phyloP scores from a whole-genome alignment of 2,113 vertebrate species.

The Hippolais icterina region DNA sequence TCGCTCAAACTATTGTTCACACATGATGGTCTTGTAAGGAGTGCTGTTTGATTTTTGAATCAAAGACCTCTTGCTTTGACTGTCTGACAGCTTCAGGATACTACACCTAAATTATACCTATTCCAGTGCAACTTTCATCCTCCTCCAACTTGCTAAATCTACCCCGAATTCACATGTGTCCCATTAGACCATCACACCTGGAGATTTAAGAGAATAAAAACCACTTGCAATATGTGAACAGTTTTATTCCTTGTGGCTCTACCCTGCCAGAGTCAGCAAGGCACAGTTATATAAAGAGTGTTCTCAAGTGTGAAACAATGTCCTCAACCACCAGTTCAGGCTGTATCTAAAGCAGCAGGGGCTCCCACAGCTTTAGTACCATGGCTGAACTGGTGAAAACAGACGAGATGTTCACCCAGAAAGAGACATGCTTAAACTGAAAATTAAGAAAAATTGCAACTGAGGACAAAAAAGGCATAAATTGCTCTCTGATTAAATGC shows the following conservation, averaged over 20 bases:
- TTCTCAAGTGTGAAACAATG: not conserved
- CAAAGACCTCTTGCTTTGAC: not conserved
- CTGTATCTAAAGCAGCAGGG: not conserved
- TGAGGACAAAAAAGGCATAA: not conserved
- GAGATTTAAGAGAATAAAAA: not conserved
- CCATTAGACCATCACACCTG: not conserved
- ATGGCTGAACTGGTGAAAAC: not conserved
- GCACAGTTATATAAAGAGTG: not conserved
- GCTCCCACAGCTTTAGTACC: not conserved
- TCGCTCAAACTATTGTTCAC: not conserved
- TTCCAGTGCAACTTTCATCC: not conserved
- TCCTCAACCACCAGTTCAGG: not conserved
- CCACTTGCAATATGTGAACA: not conserved
- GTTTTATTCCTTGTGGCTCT: not conserved
- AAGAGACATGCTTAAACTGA: not conserved
- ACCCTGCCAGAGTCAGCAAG: not conserved
- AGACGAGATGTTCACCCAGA: not conserved
- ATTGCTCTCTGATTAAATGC: not conserved
- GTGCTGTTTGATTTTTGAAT: not conserved
- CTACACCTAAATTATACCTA: not conserved
- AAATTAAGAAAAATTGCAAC: not conserved
- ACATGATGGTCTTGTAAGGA: not conserved
- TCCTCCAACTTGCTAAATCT: not conserved
- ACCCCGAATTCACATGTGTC: not conserved
- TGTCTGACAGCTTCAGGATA: not conserved